phyloP scores from a whole-genome alignment of 2,113 vertebrate genomes.

The Chlorodrepanis virens region DNA sequence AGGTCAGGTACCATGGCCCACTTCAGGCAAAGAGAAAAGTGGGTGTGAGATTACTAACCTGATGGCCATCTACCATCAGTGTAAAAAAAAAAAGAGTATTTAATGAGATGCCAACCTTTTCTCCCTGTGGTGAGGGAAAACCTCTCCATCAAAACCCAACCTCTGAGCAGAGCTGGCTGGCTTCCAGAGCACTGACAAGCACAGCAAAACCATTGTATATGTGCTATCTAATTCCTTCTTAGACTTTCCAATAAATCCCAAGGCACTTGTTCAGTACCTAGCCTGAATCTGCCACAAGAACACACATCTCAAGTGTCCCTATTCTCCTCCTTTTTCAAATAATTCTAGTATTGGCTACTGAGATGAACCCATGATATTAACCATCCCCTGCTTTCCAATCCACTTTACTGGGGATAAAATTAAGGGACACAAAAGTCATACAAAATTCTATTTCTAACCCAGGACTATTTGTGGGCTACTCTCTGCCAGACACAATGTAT shows the following conservation, averaged over 20 bases:
- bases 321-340: neutral
- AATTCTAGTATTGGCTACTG: neutral
- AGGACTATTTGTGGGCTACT: neutral
- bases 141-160: neutral
- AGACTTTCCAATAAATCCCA: neutral
- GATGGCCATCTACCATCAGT: neutral
- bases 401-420: neutral
- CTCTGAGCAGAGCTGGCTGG: neutral
- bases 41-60: neutral
- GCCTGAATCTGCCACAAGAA: neutral
- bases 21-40: neutral
- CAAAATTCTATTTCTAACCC: neutral
- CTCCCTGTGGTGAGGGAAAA: neutral
- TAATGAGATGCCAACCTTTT: neutral
- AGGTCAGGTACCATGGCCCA: neutral
- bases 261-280: neutral
- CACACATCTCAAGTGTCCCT: neutral
- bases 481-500: neutral
- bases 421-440: neutral
- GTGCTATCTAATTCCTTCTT: neutral
- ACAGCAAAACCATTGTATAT: neutral
- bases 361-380: neutral
- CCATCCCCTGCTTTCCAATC: neutral
- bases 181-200: neutral
- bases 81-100: neutral